Conservation (phyloP, 2,888 invertebrate species). For the Pharmacophagus antenor region DNA sequence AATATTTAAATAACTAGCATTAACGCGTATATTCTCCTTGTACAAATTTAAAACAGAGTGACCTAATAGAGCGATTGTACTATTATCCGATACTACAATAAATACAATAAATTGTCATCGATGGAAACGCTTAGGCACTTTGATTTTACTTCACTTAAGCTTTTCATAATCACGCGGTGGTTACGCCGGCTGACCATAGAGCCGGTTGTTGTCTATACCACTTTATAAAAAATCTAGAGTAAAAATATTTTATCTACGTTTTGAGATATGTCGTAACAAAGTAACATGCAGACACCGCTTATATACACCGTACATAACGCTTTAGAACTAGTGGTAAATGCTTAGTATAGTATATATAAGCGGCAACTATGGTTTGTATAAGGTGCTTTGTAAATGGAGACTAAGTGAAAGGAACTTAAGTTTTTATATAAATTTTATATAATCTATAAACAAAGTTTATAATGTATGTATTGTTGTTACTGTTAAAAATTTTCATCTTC, state of each 20-base stretch:
- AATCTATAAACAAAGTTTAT: background rate
- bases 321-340: background rate
- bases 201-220: background rate
- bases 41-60: conserved; percentile 13
- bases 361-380: background rate
- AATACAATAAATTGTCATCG: conserved; percentile 7
- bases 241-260: background rate
- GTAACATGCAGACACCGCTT: background rate
- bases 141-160: conserved; percentile 3
- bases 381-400: background rate
- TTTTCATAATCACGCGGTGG: conserved; percentile 10
- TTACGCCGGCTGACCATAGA: background rate
- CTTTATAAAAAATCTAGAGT: background rate
- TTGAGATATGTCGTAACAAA: background rate
- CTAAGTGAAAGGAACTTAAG: conserved; percentile 13
- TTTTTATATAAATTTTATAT: background rate
- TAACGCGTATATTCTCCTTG: conserved; percentile 10
- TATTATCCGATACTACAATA: conserved; percentile 8
- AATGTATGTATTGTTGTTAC: background rate
- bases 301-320: background rate
- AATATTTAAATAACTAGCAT: conserved; percentile 21
- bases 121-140: conserved; percentile 26
- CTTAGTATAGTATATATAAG: background rate
- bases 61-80: conserved; percentile 20
- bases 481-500: background rate